Conservation (phyloP, 2,888 invertebrate genomes). For the Uropetala carovei region DNA sequence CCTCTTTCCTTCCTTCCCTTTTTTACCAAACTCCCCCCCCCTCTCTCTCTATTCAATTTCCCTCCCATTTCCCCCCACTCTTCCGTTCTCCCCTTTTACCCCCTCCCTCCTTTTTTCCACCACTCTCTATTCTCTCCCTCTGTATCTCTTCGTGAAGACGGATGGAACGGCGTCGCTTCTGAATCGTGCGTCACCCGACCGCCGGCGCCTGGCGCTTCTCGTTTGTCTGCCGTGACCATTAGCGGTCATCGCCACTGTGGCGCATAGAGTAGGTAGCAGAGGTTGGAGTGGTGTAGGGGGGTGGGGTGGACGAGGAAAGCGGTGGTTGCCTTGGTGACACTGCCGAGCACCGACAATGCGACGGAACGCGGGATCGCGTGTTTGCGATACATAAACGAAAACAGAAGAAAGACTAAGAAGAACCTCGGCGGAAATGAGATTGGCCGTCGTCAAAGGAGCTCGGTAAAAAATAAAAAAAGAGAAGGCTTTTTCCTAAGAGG, state of each 20-base stretch:
- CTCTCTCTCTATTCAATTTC: too few species aligned
- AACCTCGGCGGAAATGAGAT: slow-evolving; percentile 30
- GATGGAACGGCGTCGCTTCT: not conserved
- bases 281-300: too few species aligned
- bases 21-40: too few species aligned
- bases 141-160: not conserved
- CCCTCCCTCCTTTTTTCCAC: too few species aligned
- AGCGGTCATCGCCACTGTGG: slow-evolving; percentile 25
- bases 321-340: not conserved
- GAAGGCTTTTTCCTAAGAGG: not conserved
- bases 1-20: too few species aligned
- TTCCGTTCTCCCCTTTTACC: too few species aligned
- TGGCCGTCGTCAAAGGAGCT: slow-evolving; percentile 12
- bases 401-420: not conserved
- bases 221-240: not conserved
- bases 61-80: too few species aligned
- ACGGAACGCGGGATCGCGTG: slow-evolving; percentile 8
- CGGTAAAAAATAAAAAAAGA: slow-evolving; percentile 2
- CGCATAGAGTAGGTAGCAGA: not conserved
- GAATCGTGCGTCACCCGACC: not conserved
- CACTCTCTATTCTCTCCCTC: too few species aligned
- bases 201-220: not conserved
- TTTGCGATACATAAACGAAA: not conserved
- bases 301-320: not conserved
- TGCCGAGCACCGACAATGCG: not conserved